phyloP scores from a whole-genome alignment of 37 sponge, comb jelly and placozoan species.

The Cladorhizidae sp. region DNA sequence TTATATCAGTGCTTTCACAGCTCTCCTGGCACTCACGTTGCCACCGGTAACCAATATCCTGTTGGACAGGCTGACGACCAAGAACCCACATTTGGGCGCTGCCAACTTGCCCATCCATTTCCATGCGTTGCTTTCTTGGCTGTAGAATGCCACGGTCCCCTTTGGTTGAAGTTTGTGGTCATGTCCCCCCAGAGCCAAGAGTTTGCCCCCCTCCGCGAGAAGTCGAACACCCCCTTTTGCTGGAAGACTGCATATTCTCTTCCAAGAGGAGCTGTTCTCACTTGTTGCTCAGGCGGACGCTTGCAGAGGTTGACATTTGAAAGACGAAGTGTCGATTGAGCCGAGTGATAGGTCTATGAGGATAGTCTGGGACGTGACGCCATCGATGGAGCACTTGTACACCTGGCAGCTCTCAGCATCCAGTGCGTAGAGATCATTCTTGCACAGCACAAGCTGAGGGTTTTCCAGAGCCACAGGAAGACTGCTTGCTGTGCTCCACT shows the following conservation, averaged over 20 bases:
- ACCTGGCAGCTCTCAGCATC: neutral
- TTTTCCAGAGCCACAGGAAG: neutral
- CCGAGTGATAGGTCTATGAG: neutral
- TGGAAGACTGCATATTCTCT: neutral
- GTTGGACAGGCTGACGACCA: conserved; percentile 8
- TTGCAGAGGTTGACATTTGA: too few relatives aligned
- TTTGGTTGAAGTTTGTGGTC: neutral
- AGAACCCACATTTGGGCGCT: neutral
- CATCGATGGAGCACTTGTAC: neutral
- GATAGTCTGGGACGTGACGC: too few relatives aligned
- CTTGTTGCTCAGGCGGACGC: too few relatives aligned
- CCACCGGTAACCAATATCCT: conserved; percentile 2
- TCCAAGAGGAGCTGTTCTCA: neutral
- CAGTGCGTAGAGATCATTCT: neutral
- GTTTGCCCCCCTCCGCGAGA: neutral
- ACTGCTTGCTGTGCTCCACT: conserved; percentile 3
- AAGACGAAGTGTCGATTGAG: too few relatives aligned
- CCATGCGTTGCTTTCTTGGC: conserved; percentile 9
- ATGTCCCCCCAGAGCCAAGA: conserved; percentile 5
- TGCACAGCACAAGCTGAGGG: neutral
- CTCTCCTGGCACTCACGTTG: neutral
- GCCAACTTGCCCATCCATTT: neutral
- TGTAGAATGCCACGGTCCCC: neutral
- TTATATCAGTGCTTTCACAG: conserved; percentile 1
- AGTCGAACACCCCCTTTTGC: neutral